Base-by-base conservation (phyloP, 1,140 invertebrate species). In the Wiebesia pumilae region DNA sequence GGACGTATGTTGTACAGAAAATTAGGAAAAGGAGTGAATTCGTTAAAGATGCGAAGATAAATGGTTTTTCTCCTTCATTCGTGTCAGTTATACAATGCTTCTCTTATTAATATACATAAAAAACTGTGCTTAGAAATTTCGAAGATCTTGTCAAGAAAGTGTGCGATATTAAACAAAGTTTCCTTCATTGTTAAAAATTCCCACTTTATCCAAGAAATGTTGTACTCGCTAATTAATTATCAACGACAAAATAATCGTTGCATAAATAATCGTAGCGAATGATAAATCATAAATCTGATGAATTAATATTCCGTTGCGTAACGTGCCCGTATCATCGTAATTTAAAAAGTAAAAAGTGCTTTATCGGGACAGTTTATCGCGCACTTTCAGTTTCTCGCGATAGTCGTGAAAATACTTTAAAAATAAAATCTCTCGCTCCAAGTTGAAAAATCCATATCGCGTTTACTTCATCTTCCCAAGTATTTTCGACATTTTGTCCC, bases 291-390 rank as follows among this genome's bases (percentile, higher is more conserved):
- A 43, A 43, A 24, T 10, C 7, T 9, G 12, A 43, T 24, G 38
- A 75, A 75, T 75, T 75, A 43, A 75, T 75, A 75, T 75, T 24
- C 71, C 43, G 30, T 75, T 75, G 71, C n/a, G 71, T 43, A 27
- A 75, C 24, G 43, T 21, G 14, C 0, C 24, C 0, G 19, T 38
- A 19, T 71, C 69, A 24, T 43, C 27, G 38, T 40, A 75, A 30
- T 4, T 0, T 71, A 38, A 38, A 71, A 24, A 38, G 33, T 33
- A 30, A 71, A 38, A 75, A 38, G n/a, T n/a, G 24, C 40, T 75
- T 75, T 43, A 71, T 71, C 69, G 33, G 30, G 69, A 38, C 33
- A 71, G 12, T 71, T 35, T 71, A 75, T 75, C 71, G 38, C 71
- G 40, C 24, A 75, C 71, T 75, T 43, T 75, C 71, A 43, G 43